phyloP scores from a whole-genome alignment of 2,113 vertebrate genomes.

The Pitta sordida region DNA sequence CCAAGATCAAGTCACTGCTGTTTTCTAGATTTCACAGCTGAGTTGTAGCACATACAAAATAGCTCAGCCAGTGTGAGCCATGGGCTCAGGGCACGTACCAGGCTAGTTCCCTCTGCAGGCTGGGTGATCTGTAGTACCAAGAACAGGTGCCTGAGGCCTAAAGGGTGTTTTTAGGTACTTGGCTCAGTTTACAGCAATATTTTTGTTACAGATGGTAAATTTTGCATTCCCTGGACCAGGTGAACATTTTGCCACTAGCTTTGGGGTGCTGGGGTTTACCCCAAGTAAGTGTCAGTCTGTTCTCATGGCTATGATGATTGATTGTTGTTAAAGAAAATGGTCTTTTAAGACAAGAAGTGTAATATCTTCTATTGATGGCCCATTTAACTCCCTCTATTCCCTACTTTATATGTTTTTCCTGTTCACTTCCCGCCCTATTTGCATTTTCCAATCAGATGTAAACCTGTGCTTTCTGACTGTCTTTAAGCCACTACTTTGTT shows the following conservation, averaged over 20 bases:
- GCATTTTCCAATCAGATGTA: background rate
- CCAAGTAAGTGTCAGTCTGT: fast-evolving
- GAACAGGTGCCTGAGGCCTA: fast-evolving
- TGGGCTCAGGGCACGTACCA: background rate
- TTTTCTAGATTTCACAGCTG: background rate
- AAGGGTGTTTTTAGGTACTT: fast-evolving
- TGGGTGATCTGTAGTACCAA: background rate
- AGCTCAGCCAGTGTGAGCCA: background rate
- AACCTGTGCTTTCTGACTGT: background rate
- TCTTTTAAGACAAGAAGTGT: background rate
- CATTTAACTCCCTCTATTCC: background rate
- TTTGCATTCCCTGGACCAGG: background rate
- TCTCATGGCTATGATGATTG: fast-evolving
- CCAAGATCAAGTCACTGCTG: background rate
- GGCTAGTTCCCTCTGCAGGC: fast-evolving
- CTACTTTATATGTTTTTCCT: background rate
- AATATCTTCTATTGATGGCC: background rate
- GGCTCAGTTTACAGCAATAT: background rate
- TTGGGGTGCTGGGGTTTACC: background rate
- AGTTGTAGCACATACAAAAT: background rate
- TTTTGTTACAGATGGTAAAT: background rate
- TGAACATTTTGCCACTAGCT: background rate
- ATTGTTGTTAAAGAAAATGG: background rate
- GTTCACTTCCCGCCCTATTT: background rate
- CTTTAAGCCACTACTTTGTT: background rate